Percentiles rank a stretch among this genome's conserved stretches.
Evolutionary conservation across 2,797 vertebrate species (phyloP).

Genomic region (Halcyon chelicuti): DNA sequence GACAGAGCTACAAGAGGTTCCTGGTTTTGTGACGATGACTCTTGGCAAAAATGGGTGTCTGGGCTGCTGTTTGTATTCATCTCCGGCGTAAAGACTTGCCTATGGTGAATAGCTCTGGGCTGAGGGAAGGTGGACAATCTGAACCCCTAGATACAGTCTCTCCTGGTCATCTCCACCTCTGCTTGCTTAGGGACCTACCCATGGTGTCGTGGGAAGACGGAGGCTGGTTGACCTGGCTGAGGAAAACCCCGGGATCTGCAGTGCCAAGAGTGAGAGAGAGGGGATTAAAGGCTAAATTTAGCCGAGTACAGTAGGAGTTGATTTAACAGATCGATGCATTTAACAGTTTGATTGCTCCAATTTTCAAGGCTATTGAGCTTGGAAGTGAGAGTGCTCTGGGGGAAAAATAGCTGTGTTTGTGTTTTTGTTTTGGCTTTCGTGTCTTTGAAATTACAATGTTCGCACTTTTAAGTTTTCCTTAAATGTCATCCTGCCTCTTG

Average conservation of each 20-base stretch:
- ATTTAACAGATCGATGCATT: constrained; percentile 65
- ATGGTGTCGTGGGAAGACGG: neutral
- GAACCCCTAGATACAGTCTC: neutral
- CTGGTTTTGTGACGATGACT: neutral
- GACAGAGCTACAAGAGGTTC: rapidly evolving
- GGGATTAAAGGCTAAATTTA: constrained; percentile 50
- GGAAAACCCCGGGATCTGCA: neutral
- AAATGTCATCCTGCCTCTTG: constrained; percentile 28
- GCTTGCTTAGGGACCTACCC: neutral
- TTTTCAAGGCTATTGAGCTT: constrained; percentile 73
- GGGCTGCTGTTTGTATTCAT: neutral
- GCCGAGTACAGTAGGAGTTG: constrained; percentile 40
- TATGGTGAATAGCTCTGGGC: rapidly evolving
- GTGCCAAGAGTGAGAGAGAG: neutral
- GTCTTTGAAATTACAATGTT: constrained; percentile 43
- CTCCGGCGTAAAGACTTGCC: neutral
- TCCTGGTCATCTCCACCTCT: neutral
- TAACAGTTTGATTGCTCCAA: constrained; percentile 65
- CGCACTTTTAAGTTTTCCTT: constrained; percentile 2
- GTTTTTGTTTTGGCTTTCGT: constrained; percentile 44
- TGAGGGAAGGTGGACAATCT: neutral
- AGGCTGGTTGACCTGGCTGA: neutral
- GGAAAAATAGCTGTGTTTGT: constrained; percentile 61
- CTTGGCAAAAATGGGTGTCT: neutral
- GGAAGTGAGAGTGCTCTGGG: constrained; percentile 45